Evolutionary conservation across 1,140 invertebrate genomes (phyloP), one percentile per base, ranked within the genome.

Genomic region (Temnothorax longispinosus): DNA sequence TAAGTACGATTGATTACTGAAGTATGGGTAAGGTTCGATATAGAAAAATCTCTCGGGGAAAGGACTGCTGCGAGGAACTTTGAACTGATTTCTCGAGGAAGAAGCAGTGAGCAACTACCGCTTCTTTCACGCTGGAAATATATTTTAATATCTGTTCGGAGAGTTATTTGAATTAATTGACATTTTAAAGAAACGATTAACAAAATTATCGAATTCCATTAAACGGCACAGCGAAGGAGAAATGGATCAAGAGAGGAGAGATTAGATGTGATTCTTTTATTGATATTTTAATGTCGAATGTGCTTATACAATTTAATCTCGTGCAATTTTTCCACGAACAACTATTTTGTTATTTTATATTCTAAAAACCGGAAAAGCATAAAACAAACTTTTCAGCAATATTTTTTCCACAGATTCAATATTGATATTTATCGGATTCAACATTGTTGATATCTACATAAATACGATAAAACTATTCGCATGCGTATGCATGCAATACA

Each of bases 1-100:
- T 64, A 84, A 84, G 80, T 75, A 60, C 80, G 71, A 84, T 84
- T 84, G 80, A 84, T 84, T 84, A 84, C 71, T 84, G 54, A 84
- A 84, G 69, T 60, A 47, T 35, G 32, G 32, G 67, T 74, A 35
- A 58, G 54, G 13, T 50, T 84, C 80, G 54, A 84, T 84, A 84
- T 84, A 75, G 71, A 84, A 62, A 84, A 60, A 74, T 84, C 80
- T n/a, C 54, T 5, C 41, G 54, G 11, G 11, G 27, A 21, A 47
- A 74, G 60, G 80, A 35, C 15, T 47, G 18, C 27, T 8, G 54
- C 13, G 54, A 56, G n/a, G 69, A 75, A 84, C 80, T 84, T 84
- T 75, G 50, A 84, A 75, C 41, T 75, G 54, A 71, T 84, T 84
- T 62, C 80, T 84, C 69, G 41, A 75, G 44, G 41, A 60, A 27